A percentile compares a stretch with the other conserved stretches of the same genome.
phyloP scores from a whole-genome alignment of 2,113 vertebrate species.

The Eira barbara region DNA sequence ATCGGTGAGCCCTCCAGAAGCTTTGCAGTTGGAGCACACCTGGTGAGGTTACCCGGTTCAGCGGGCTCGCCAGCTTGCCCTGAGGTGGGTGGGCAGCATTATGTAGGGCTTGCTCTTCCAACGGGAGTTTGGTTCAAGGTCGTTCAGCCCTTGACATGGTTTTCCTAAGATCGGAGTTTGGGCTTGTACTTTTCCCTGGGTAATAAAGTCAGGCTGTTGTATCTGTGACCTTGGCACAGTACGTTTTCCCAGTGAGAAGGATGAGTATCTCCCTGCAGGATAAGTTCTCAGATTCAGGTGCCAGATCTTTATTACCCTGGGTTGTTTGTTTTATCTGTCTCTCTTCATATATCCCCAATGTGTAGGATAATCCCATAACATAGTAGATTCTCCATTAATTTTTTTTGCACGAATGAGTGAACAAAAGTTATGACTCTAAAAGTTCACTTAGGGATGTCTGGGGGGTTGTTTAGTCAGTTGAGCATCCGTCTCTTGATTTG shows the following conservation, averaged over 20 bases:
- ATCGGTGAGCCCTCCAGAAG: background rate
- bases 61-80: background rate
- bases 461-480: no score
- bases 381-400: no score
- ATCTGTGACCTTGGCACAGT: no score
- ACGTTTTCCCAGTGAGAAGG: rapidly evolving
- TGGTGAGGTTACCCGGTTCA: background rate
- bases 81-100: rapidly evolving
- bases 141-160: background rate
- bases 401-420: background rate
- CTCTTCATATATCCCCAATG: background rate
- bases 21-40: rapidly evolving
- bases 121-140: no score
- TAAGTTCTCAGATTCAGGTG: background rate
- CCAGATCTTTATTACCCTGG: background rate
- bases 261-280: no score
- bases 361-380: rapidly evolving
- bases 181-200: no score
- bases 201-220: background rate
- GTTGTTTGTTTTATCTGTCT: background rate
- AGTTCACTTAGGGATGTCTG: background rate
- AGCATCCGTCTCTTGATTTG: no score
- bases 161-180: background rate
- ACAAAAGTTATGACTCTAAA: background rate
- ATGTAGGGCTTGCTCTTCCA: rapidly evolving